Conservation (phyloP, 2,113 vertebrate genomes). For the Syngnathus floridae region DNA sequence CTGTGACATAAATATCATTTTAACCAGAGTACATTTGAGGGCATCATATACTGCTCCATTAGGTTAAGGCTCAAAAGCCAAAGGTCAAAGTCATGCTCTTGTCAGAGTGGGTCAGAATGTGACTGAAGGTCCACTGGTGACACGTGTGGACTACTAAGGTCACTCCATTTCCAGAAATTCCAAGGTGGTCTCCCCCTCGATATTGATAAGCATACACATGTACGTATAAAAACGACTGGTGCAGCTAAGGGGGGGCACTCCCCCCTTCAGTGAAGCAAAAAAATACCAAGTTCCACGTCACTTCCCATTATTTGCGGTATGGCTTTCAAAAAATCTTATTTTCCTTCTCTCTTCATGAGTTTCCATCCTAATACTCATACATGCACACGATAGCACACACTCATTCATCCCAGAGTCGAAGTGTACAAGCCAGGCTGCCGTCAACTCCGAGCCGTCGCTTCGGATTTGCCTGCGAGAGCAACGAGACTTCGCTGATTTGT, state of each 20-base stretch:
- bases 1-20: background rate
- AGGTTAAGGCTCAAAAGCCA: background rate
- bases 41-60: background rate
- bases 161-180: background rate
- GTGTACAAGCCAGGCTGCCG: conserved; percentile 32
- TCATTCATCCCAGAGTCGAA: conserved; percentile 19
- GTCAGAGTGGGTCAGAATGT: conserved; percentile 3
- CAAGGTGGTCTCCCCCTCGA: background rate
- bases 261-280: no score
- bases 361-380: background rate
- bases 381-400: background rate
- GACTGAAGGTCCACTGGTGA: background rate
- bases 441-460: conserved; percentile 51
- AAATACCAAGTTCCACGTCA: background rate
- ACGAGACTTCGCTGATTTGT: conserved; percentile 62
- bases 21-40: conserved; percentile 4
- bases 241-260: no score
- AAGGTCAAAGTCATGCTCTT: background rate
- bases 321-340: background rate
- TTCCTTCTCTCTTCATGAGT: background rate
- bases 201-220: background rate
- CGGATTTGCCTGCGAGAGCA: conserved; percentile 48
- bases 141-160: background rate
- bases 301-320: background rate
- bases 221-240: no score